Evolutionary conservation across 2,113 vertebrate genomes (phyloP).

Genomic region (Crypturellus undulatus): DNA sequence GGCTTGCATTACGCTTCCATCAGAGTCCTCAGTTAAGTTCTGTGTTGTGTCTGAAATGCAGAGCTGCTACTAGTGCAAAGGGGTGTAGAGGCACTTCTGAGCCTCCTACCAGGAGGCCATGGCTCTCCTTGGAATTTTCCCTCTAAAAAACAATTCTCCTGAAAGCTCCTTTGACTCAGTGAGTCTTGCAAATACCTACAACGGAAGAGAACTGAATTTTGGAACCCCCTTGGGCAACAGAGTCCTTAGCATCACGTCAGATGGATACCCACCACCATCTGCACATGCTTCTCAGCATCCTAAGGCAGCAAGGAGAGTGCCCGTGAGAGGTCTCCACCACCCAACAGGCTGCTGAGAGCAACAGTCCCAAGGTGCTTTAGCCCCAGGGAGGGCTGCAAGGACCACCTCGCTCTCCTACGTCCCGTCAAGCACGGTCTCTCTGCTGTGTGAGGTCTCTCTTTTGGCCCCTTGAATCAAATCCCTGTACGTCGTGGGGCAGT

Average conservation of each 20-base stretch:
- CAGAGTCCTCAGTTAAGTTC: neutral
- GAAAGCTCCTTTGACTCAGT: neutral
- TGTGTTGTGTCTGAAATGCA: rapidly evolving
- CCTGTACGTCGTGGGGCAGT: slow-evolving; percentile 78
- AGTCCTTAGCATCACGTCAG: rapidly evolving
- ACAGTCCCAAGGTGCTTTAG: neutral
- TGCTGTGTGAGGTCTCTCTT: neutral
- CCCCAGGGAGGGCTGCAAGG: neutral
- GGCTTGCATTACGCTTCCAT: neutral
- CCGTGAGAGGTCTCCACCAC: neutral
- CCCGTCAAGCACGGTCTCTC: neutral
- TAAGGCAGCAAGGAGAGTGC: neutral
- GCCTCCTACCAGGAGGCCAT: neutral
- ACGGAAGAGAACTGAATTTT: neutral
- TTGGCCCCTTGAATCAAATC: slow-evolving; percentile 43
- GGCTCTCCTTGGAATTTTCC: neutral
- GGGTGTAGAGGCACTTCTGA: neutral
- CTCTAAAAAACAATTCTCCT: neutral
- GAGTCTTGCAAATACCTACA: neutral
- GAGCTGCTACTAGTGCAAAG: rapidly evolving
- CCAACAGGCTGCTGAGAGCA: rapidly evolving
- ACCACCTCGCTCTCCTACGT: neutral
- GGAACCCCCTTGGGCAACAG: neutral
- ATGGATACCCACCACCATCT: neutral
- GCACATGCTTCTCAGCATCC: neutral